Conservation (phyloP, 2,797 vertebrate genomes). For the Lacerta bilineata region DNA sequence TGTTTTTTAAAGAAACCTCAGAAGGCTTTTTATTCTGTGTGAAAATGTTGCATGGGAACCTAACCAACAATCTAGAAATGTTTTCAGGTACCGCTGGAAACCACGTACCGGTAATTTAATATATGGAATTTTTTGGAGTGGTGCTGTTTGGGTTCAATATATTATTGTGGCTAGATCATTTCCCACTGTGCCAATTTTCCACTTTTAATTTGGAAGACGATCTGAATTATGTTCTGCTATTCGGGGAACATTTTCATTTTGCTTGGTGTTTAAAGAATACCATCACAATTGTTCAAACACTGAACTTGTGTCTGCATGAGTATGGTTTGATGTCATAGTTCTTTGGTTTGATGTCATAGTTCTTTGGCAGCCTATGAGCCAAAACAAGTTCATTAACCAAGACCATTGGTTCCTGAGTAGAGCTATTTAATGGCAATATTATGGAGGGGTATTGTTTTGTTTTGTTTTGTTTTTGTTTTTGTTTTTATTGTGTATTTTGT, state of each 20-base stretch:
- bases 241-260: background rate
- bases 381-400: background rate
- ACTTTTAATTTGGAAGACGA: conserved; percentile 31
- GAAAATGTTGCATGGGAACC: background rate
- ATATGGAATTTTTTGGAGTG: conserved; percentile 1
- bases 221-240: conserved; percentile 15
- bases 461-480: too few species aligned
- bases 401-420: too few species aligned
- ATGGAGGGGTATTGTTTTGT: too few species aligned
- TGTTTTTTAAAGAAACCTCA: background rate
- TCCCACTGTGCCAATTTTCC: background rate
- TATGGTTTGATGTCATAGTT: background rate
- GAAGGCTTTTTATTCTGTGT: background rate
- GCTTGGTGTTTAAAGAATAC: conserved; percentile 20
- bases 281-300: conserved; percentile 10
- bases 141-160: background rate
- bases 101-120: fast-evolving
- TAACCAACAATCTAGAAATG: conserved; percentile 3
- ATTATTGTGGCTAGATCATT: background rate
- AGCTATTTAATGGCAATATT: too few species aligned
- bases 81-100: background rate
- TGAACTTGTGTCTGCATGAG: background rate
- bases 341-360: background rate
- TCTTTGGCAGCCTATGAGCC: background rate
- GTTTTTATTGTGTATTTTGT: too few species aligned